Evolutionary conservation across 92 coral and sea anemone species (phyloP), one percentile per base, ranked within the genome.

Genomic region (Blastomussa wellsi): DNA sequence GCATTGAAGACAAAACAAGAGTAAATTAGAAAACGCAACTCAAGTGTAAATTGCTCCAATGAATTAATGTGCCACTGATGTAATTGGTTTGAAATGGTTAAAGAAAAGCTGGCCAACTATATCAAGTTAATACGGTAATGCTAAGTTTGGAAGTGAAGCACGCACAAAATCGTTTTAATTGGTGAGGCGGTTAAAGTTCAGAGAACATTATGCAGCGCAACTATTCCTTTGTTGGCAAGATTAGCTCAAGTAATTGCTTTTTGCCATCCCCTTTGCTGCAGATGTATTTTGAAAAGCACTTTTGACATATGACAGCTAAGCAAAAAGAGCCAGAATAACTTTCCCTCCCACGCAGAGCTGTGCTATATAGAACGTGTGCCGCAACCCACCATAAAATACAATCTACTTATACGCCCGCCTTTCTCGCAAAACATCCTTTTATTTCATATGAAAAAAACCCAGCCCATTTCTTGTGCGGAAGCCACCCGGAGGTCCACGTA

Each of bases 271-370:
- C 24, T 49, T 49, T 32, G 41, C 70, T 39, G 86, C 78, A 82
- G 86, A 82, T 82, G 86, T 82, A 53, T 70, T 69, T 52, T 70
- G 47, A 82, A 79, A 82, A 82, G 35, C 37, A 5, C 68, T 39
- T 36, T 71, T 82, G 71, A 82, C 86, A 82, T 36, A 71, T 82
- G 86, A 82, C 86, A 82, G 78, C 60, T 82, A 22, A 11, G 26
- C 53, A 12, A 39, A 60, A 71, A 81, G 69, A 53, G 69, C 29
- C 71, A 33, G 78, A 82, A 70, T 69, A 80, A 70, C 67, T 22
- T 47, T 48, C 13, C 11, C 76, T 17, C 85, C 76, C 85, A 79
- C 83, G 83, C 83, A 79, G 17, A 29, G 28, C 37, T 47, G n/a
- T 9, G 11, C 38, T 69, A 39, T 68, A 29, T 48, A 22, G 49